A percentile compares a stretch with the other conserved stretches of the same genome.
Evolutionary conservation across 2,797 vertebrate species (phyloP).

Genomic region (Morelia viridis): DNA sequence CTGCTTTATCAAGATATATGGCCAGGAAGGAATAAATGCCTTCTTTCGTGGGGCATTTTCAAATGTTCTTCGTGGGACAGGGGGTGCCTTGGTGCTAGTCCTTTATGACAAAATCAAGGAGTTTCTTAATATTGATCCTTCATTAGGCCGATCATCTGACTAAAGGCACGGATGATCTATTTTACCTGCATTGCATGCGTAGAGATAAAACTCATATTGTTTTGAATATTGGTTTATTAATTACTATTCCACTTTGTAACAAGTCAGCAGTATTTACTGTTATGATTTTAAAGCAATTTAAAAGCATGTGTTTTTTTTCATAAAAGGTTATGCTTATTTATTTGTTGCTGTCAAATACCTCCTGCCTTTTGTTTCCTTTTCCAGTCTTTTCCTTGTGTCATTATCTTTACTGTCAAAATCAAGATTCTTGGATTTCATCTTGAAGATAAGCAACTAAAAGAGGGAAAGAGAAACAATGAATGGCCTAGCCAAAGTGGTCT

Average conservation of each 20-base stretch:
- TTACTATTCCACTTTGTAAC: conserved; percentile 42
- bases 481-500: not conserved
- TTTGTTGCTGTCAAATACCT: conserved; percentile 3
- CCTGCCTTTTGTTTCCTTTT: not conserved
- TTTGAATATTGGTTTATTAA: conserved; percentile 49
- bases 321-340: conserved; percentile 4
- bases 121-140: conserved; percentile 45
- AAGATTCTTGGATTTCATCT: not conserved
- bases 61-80: conserved; percentile 63
- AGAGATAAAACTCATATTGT: conserved; percentile 33
- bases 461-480: not conserved
- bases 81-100: conserved; percentile 65
- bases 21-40: conserved; percentile 40
- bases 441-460: not conserved
- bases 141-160: conserved; percentile 35
- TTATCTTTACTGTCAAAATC: not conserved
- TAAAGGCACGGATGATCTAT: conserved; percentile 18
- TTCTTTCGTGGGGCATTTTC: conserved; percentile 65
- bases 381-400: not conserved
- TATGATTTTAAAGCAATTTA: not conserved
- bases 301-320: not conserved
- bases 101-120: conserved; percentile 67
- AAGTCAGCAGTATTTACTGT: conserved; percentile 16
- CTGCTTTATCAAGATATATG: conserved; percentile 64
- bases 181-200: conserved; percentile 20